Base-by-base conservation (phyloP, 2,797 vertebrate species). In the Acipenser ruthenus region DNA sequence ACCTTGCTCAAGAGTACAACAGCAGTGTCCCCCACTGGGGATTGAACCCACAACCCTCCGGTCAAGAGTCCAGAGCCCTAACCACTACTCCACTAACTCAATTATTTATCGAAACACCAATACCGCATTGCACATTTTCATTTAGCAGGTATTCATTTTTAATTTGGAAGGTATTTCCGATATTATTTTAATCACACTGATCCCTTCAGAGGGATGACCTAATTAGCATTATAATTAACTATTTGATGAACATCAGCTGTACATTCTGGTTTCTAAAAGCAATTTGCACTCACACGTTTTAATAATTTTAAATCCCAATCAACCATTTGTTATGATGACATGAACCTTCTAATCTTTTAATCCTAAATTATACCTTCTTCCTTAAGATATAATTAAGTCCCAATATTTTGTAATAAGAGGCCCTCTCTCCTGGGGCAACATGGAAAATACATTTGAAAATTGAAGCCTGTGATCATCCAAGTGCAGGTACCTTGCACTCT, bases 301-400 rank as follows among this genome's bases (percentile, higher is more conserved):
- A 5, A 18, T 50, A 52, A 66, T 53, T 70, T 64, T 62, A 47
- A 63, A 15, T 77, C 72, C 75, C 78, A 78, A 82, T 86, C 78
- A 81, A 75, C 75, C 71, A 72, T 80, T 82, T 81, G 77, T 82
- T 81, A 73, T 76, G 75, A 82, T 78, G 70, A 86, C 82, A 74
- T 73, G 67, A 77, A 74, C 77, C 75, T 80, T 83, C 78, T 77
- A 82, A 84, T 79, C 69, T 79, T 77, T 78, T 86, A 86, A 87
- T 86, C 80, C 79, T 69, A 78, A 84, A 84, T 86, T 86, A 86
- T 80, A 78, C 77, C 78, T 70, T 75, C 72, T 78, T 82, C 72
- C 59, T 12, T 53, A 37, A 63, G 53, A 70, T 66, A 60, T 67
- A 70, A 70, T 66, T 63, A 70, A 60, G 65, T 60, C 53, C 65